These are phyloP conservation scores for Brenthis daphne DNA, from an alignment of 2,888 invertebrate species.

Conservation along the genomic window DNA sequence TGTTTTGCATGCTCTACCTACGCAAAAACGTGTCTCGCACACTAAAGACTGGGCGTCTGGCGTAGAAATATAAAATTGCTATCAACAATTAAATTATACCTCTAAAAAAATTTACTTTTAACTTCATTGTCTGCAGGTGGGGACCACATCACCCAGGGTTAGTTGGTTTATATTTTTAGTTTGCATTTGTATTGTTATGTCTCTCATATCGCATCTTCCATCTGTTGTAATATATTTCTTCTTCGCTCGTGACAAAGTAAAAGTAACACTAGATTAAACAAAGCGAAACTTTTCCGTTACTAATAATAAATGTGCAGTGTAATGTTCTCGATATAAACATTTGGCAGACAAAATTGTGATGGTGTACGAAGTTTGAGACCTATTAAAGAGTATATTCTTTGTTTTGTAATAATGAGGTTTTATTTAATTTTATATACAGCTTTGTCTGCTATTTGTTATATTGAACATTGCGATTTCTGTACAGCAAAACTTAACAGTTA, in stretches of 20 bases:
- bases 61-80: neutral
- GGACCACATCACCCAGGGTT: slow-evolving; percentile 22
- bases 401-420: neutral
- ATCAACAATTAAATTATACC: neutral
- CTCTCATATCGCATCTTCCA: slow-evolving; percentile 1
- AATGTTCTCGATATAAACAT: slow-evolving; percentile 4
- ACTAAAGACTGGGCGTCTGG: slow-evolving; percentile 8
- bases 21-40: neutral
- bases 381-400: neutral
- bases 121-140: slow-evolving; percentile 21
- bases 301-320: slow-evolving; percentile 19
- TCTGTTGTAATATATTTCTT: neutral
- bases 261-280: slow-evolving; percentile 4
- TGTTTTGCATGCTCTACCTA: slow-evolving; percentile 8
- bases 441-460: slow-evolving; percentile 8
- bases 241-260: slow-evolving; percentile 12
- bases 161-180: slow-evolving; percentile 17
- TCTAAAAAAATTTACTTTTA: slow-evolving; percentile 7
- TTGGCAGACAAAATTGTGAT: slow-evolving; percentile 11
- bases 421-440: neutral
- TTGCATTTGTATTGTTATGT: slow-evolving; percentile 13
- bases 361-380: neutral
- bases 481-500: slow-evolving; percentile 12
- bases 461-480: slow-evolving; percentile 3
- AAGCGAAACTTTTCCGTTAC: slow-evolving; percentile 18